phyloP scores from a whole-genome alignment of 2,888 invertebrate species.

The Macropis europaea region DNA sequence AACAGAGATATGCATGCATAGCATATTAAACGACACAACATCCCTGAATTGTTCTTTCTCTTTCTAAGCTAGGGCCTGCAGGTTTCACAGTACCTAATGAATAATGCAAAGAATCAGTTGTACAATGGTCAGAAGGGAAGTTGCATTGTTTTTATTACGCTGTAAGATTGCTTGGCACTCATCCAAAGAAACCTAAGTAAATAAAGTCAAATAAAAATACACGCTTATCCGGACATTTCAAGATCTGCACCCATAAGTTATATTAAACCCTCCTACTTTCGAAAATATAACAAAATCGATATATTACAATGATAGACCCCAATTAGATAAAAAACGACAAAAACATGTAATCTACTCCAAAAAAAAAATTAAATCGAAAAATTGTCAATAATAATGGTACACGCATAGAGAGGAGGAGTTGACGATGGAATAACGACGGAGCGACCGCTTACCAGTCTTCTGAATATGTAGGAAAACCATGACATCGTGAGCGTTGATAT shows the following conservation, averaged over 20 bases:
- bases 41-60: conserved; percentile 57
- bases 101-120: conserved; percentile 63
- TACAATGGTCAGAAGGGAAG: conserved; percentile 57
- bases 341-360: background rate
- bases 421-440: background rate
- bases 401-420: background rate
- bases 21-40: conserved; percentile 57
- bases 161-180: conserved; percentile 31
- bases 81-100: conserved; percentile 61
- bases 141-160: conserved; percentile 56
- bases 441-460: conserved; percentile 89
- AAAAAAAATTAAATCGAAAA: no score
- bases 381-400: no score
- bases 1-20: conserved; percentile 43
- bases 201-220: conserved; percentile 38
- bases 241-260: no score
- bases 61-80: conserved; percentile 48
- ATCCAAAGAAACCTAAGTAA: conserved; percentile 41
- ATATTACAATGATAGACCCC: no score
- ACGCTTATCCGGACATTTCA: conserved; percentile 23
- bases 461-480: conserved; percentile 99
- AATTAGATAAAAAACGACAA: no score
- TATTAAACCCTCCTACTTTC: no score
- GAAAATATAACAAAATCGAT: no score
- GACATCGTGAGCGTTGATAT: conserved; percentile 96